These are phyloP conservation scores for Apoderus coryli DNA, from an alignment of 2,888 invertebrate genomes.

Conservation along the genomic window DNA sequence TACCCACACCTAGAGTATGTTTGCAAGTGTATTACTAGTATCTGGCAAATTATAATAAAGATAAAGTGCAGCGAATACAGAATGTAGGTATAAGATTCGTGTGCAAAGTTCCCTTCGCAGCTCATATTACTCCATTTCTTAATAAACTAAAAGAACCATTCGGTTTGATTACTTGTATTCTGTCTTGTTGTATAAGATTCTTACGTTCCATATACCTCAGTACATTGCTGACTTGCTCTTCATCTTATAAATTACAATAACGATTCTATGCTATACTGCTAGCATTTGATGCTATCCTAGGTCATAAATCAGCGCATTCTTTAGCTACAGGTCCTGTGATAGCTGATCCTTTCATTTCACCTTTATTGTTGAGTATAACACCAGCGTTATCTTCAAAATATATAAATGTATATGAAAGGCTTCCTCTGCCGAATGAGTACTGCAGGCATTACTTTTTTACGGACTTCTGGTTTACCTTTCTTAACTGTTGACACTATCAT, in stretches of 20 bases:
- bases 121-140: too few species aligned
- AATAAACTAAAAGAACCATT: too few species aligned
- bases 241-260: not conserved
- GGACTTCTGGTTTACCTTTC: slow-evolving; percentile 98
- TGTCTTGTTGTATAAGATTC: too few species aligned
- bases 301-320: slow-evolving; percentile 99
- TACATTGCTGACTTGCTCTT: too few species aligned
- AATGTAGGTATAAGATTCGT: too few species aligned
- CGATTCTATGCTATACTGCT: slow-evolving; percentile 86
- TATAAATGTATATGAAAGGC: slow-evolving; percentile 89
- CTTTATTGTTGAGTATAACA: slow-evolving; percentile 99
- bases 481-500: slow-evolving; percentile 99
- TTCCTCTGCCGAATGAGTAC: slow-evolving; percentile 98
- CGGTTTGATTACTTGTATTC: too few species aligned
- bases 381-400: slow-evolving; percentile 99
- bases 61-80: too few species aligned
- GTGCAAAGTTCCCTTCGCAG: too few species aligned
- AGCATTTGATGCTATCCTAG: slow-evolving; percentile 98
- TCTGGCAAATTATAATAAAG: too few species aligned
- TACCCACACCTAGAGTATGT: too few species aligned
- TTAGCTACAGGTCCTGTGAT: slow-evolving; percentile 99
- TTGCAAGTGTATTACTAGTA: too few species aligned
- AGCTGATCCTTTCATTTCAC: slow-evolving; percentile 99
- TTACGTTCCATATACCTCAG: too few species aligned
- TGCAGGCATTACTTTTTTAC: slow-evolving; percentile 99